Percentiles rank a stretch among this genome's conserved stretches.
Conservation (phyloP, 2,888 invertebrate species). For the Griposia aprilina region DNA sequence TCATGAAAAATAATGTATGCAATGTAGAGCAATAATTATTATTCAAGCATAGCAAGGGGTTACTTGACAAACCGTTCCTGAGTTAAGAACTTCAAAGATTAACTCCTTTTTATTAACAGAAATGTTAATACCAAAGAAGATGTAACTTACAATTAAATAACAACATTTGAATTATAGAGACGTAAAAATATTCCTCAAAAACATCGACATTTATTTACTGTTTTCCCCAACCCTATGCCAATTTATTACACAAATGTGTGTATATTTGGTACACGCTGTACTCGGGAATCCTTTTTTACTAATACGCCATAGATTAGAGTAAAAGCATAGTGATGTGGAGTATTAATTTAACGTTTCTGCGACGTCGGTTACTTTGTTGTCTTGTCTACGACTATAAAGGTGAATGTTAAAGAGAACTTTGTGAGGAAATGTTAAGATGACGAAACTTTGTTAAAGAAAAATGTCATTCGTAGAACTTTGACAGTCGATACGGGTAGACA, state of each 20-base stretch:
- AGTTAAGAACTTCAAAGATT: background rate
- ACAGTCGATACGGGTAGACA: no score
- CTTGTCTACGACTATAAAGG: conserved; percentile 13
- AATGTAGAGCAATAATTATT: background rate
- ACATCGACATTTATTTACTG: conserved; percentile 49
- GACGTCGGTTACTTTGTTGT: conserved; percentile 25
- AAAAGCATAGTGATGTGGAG: conserved; percentile 73
- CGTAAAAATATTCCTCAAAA: background rate
- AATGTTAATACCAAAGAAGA: background rate
- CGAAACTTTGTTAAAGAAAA: conserved; percentile 2
- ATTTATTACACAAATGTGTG: conserved; percentile 77
- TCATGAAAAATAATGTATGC: background rate
- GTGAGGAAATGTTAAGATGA: conserved; percentile 6
- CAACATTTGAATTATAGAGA: background rate
- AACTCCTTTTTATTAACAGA: background rate
- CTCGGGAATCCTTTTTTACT: conserved; percentile 71
- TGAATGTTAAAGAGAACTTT: conserved; percentile 15
- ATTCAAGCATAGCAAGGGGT: background rate
- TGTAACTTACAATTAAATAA: background rate
- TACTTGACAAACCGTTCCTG: background rate
- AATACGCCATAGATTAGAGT: conserved; percentile 72
- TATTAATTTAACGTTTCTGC: conserved; percentile 54
- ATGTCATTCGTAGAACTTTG: no score
- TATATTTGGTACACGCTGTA: conserved; percentile 66
- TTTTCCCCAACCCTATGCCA: conserved; percentile 54